Base-by-base conservation (phyloP, 92 coral and sea anemone genomes). In the Palythoa caribaeorum region DNA sequence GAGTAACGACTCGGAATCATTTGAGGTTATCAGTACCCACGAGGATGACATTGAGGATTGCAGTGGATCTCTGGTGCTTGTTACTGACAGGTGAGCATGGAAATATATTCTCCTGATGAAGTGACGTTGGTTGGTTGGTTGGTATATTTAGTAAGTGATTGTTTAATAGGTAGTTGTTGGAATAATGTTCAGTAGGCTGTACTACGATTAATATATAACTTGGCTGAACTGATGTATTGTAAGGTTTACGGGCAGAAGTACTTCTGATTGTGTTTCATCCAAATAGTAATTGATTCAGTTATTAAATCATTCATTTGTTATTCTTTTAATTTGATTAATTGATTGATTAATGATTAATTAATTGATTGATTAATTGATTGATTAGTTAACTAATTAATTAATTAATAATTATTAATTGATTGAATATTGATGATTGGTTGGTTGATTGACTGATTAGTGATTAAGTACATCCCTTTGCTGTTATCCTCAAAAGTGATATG, bases 401-500 rank as follows among this genome's bases (percentile, higher is more conserved):
- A 76, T 51, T 51, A 7, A 50, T 50, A 10, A 54, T 65, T 38
- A 17, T 39, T 40, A 10, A n/a, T 5, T 79, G 9, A 0, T 2
- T 79, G 2, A 62, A 5, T 12, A 55, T 79, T 9, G 38, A 7
- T 79, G 4, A 11, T 59, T 38, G 36, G 5, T 62, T 40, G 48
- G 36, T 60, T 54, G 1, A 59, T 38, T 51, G 5, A 37, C 3
- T 53, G 70, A 35, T 55, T 54, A 28, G 28, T 28, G 28, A 28
- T 28, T 28, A 28, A 28, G 28, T 28, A 28, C 28, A 28, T 16
- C 20, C 54, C 11, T 17, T 68, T 7, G 36, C 37, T 68, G 38
- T 17, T 94, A 21, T 75, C 70, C 57, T 90, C 83, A 28, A 70
- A 85, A 19, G 85, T 80, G 98, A 95, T 71, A 35, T n/a, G 53